phyloP scores from a whole-genome alignment of 2,113 vertebrate species.

The Xiphophorus hellerii region DNA sequence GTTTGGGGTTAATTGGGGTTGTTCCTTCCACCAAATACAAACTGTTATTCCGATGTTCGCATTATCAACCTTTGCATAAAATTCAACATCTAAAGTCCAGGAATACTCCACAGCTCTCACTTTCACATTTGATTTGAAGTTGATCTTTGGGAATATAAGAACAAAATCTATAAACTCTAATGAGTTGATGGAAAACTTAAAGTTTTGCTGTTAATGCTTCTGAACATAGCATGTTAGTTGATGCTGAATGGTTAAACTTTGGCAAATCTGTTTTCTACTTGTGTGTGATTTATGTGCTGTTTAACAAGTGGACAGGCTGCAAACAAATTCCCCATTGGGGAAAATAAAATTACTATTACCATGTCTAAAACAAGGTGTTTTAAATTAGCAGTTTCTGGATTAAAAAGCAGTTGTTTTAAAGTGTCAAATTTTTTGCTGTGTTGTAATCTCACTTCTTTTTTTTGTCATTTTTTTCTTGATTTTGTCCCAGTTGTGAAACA shows the following conservation, averaged over 20 bases:
- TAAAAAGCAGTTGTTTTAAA: background rate
- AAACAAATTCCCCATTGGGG: too few species aligned
- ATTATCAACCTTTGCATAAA: background rate
- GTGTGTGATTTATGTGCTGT: too few species aligned
- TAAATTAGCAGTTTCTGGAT: background rate
- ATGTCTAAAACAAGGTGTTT: background rate
- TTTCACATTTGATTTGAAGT: background rate
- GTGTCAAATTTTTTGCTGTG: background rate
- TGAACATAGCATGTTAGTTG: too few species aligned
- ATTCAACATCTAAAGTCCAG: background rate
- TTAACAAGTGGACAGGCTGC: too few species aligned
- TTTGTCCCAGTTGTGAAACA: background rate
- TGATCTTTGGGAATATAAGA: background rate
- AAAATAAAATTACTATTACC: too few species aligned
- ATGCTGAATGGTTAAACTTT: too few species aligned
- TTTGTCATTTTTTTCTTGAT: background rate
- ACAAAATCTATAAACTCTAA: background rate
- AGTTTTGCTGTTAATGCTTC: too few species aligned
- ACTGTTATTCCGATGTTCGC: background rate
- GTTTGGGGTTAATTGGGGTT: background rate
- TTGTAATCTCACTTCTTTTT: background rate
- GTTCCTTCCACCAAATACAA: too few species aligned
- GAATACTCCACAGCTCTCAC: background rate
- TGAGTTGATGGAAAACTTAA: background rate
- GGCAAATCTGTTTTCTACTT: too few species aligned